Percentiles rank a stretch among this genome's conserved stretches.
Conservation (phyloP, 2,888 invertebrate species). For the Torymus aiolomorphi region DNA sequence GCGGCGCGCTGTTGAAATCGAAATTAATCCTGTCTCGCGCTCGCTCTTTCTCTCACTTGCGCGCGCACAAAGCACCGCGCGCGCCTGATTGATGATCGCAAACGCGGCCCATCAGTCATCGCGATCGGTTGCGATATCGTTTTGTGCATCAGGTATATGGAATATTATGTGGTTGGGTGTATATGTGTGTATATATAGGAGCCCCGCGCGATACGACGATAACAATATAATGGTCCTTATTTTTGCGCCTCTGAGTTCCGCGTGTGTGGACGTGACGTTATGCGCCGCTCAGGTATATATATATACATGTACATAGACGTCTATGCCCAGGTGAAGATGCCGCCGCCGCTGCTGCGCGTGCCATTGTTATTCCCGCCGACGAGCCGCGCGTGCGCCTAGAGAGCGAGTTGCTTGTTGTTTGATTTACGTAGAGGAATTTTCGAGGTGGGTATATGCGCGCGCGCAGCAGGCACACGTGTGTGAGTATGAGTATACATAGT, state of each 20-base stretch:
- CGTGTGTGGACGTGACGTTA: constrained; percentile 31
- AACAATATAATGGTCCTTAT: not conserved
- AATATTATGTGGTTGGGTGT: too few relatives aligned
- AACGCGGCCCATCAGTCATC: constrained; percentile 12
- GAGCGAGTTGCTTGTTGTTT: not conserved
- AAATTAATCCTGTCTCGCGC: constrained; percentile 24
- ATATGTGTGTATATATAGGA: too few relatives aligned
- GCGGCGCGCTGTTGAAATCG: constrained; percentile 42
- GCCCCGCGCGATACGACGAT: not conserved
- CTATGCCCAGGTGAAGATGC: not conserved
- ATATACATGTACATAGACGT: not conserved
- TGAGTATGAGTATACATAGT: too few relatives aligned
- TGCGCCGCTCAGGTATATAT: not conserved
- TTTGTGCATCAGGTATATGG: not conserved
- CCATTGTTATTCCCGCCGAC: constrained; percentile 45
- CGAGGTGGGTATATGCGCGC: not conserved
- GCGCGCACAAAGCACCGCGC: too few relatives aligned
- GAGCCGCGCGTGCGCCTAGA: not conserved
- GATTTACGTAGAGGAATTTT: constrained; percentile 32
- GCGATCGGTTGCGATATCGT: constrained; percentile 3
- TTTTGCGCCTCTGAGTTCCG: constrained; percentile 25
- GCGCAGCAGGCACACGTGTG: not conserved
- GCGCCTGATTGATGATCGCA: too few relatives aligned
- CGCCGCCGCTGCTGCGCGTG: not conserved
- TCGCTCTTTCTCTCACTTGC: too few relatives aligned